Base-by-base conservation (phyloP, 2,797 vertebrate species). In the Glyptemys insculpta region DNA sequence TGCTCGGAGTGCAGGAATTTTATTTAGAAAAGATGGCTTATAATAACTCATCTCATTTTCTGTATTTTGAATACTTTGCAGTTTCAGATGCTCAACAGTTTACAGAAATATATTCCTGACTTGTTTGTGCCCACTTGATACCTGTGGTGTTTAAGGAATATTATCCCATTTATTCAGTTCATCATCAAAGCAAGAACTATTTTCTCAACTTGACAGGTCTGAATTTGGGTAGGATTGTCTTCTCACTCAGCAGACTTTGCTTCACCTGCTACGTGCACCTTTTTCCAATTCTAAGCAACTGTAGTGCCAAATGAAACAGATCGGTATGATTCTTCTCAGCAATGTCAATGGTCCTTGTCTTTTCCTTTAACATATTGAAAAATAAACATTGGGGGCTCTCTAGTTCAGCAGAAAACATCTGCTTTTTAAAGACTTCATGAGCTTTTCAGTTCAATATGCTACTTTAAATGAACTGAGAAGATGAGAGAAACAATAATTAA, bases 401-500 rank as follows among this genome's bases (percentile, higher is more conserved):
- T 90, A 85, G 5, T 54, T 89, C 23, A 83, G 53, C 5, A 88
- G 34, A 44, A 92, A 88, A 3, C 3, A 91, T 80, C 27, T 96
- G 19, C 2, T 87, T 90, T 95, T 59, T 47, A 90, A 9, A 87
- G 18, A 10, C 1, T 56, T 93, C 62, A 50, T 85, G 37, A 91
- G 31, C 27, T 83, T 41, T 86, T 95, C 53, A 54, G 6, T 85
- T 94, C 68, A 92, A 91, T 97, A 84, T 50, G 8, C 85, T 94
- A 76, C 5, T 74, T 92, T 90, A 87, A 91, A 65, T 74, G 79
- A 95, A 79, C 49, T 93, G 6, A 53, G 79, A 34, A 95, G 56
- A 50, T 89, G 27, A 85, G 25, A 95, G 34, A 86, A 91, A 83
- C 76, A 96, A 87, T 12, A n/a, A 78, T 94, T 93, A 84, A 79